A percentile compares a stretch with the other conserved stretches of the same genome.
phyloP scores from a whole-genome alignment of 2,113 vertebrate species.

The Platanista minor region DNA sequence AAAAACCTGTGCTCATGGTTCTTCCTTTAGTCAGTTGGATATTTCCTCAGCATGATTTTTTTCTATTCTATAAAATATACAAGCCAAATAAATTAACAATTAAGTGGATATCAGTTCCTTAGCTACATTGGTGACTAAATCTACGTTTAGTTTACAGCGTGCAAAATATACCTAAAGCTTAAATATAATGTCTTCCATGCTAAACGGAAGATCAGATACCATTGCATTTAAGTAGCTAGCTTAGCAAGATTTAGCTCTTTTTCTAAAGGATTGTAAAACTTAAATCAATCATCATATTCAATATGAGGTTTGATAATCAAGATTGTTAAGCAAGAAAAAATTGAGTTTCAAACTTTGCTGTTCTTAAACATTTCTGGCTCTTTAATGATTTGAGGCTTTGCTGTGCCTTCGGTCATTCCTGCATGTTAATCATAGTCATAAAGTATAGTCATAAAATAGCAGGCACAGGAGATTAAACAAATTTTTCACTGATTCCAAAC shows the following conservation, averaged over 20 bases:
- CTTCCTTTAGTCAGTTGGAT: not conserved
- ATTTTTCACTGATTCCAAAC: conserved; percentile 1
- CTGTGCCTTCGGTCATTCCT: conserved; percentile 3
- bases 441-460: not conserved
- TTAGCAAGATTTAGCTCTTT: conserved; percentile 25
- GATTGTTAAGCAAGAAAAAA: conserved; percentile 6
- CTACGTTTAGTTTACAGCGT: not conserved
- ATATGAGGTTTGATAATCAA: conserved; percentile 11
- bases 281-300: conserved; percentile 8
- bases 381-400: conserved; percentile 14
- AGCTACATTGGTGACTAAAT: not conserved
- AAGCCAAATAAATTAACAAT: conserved; percentile 29
- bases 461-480: not conserved
- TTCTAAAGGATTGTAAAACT: not conserved
- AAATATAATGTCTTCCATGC: not conserved
- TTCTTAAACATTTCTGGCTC: not conserved
- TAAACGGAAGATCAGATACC: not conserved
- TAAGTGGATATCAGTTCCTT: not conserved
- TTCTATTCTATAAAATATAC: not conserved
- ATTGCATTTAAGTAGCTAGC: not conserved
- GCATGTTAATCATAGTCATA: conserved; percentile 28
- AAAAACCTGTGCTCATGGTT: not conserved
- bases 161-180: not conserved
- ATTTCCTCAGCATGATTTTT: not conserved
- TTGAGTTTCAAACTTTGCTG: not conserved